These are phyloP conservation scores for Sclerodermus sp. DNA, from an alignment of 2,888 invertebrate genomes.

Conservation along the genomic window DNA sequence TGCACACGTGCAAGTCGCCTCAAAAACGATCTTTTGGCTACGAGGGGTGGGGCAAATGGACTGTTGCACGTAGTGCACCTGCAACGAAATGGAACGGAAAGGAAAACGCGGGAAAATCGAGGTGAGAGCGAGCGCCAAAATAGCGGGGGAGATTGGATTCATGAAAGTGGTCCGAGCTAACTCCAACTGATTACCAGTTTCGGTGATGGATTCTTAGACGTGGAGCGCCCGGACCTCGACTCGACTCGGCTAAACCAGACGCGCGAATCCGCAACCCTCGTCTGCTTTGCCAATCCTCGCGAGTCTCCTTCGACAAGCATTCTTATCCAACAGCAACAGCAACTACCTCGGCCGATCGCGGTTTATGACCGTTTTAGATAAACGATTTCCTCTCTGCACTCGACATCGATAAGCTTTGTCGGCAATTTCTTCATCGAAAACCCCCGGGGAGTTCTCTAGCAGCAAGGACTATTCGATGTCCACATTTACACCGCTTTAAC, in stretches of 20 bases:
- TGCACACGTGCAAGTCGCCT: background rate
- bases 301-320: too few species aligned
- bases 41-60: background rate
- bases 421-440: too few species aligned
- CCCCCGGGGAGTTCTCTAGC: too few species aligned
- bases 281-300: too few species aligned
- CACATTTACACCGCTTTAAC: too few species aligned
- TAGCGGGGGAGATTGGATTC: slow-evolving; percentile 45
- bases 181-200: slow-evolving; percentile 47
- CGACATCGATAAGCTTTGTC: background rate
- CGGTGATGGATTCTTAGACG: slow-evolving; percentile 47
- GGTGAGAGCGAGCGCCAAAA: background rate
- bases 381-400: slow-evolving; percentile 29
- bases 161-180: slow-evolving; percentile 39
- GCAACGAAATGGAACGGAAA: slow-evolving; percentile 8
- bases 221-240: too few species aligned
- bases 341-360: slow-evolving; percentile 11
- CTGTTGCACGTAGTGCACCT: slow-evolving; percentile 1
- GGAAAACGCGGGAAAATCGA: slow-evolving; percentile 1
- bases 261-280: too few species aligned
- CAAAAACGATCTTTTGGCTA: background rate
- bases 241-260: too few species aligned
- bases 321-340: background rate
- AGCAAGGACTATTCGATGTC: too few species aligned
- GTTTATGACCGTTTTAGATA: slow-evolving; percentile 46